Evolutionary conservation across 1,140 invertebrate genomes (phyloP).

Genomic region (Chymomyza costata): DNA sequence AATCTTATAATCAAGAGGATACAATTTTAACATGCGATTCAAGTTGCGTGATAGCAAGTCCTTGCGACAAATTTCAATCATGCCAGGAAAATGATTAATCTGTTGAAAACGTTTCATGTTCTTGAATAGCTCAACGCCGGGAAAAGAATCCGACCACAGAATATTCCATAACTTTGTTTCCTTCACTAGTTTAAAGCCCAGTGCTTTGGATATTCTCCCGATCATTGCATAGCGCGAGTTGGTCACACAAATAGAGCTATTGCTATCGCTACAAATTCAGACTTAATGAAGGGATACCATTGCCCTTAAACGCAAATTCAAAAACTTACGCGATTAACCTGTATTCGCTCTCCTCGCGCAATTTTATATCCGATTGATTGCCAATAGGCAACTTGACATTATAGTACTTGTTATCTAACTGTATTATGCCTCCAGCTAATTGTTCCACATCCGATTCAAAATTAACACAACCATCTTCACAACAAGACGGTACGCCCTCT

Average conservation of each 20-base stretch:
- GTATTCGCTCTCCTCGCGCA: no score
- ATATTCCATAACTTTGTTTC: slow-evolving; percentile 91
- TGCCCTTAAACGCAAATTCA: no score
- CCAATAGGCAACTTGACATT: no score
- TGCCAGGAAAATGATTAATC: slow-evolving; percentile 94
- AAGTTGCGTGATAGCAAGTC: slow-evolving; percentile 89
- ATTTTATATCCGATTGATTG: no score
- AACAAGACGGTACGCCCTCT: no score
- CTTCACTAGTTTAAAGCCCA: slow-evolving; percentile 86
- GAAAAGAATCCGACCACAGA: slow-evolving; percentile 90
- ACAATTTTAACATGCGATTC: slow-evolving; percentile 89
- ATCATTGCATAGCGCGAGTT: slow-evolving; percentile 87
- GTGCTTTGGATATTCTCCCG: slow-evolving; percentile 81
- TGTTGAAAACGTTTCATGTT: slow-evolving; percentile 94
- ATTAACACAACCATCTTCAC: no score
- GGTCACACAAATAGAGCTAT: slow-evolving; percentile 80
- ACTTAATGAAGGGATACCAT: no score
- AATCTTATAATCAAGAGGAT: slow-evolving; percentile 92
- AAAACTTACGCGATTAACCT: no score
- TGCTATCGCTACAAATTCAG: slow-evolving; percentile 41
- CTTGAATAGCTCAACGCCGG: slow-evolving; percentile 88
- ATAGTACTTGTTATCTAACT: no score
- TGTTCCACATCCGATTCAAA: no score
- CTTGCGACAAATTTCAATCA: slow-evolving; percentile 92
- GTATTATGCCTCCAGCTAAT: no score